Conservation (phyloP, 1,140 invertebrate species). For the Penaeus chinensis region DNA sequence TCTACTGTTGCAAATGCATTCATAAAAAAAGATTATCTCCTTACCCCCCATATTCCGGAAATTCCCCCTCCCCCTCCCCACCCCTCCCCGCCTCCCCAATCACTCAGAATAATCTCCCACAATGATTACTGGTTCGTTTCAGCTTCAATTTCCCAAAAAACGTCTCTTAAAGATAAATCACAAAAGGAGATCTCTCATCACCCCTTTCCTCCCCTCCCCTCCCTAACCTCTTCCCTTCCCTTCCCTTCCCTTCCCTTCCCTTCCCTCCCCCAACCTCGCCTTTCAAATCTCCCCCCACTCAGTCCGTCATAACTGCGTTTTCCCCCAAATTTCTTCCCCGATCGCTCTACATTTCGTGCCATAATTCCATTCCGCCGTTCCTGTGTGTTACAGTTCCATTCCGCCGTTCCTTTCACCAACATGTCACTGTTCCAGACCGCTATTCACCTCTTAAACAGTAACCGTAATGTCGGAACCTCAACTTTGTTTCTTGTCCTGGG, state of each 20-base stretch:
- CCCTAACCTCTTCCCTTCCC: neutral
- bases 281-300: no score
- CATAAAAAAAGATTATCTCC: no score
- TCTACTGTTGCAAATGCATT: no score
- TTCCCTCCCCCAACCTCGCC: neutral
- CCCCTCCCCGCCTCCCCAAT: no score
- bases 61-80: no score
- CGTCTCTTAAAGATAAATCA: no score
- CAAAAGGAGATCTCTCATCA: no score
- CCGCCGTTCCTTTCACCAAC: neutral
- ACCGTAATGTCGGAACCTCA: constrained; percentile 36
- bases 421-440: constrained; percentile 1
- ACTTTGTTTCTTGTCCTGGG: constrained; percentile 55
- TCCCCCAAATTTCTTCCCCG: neutral
- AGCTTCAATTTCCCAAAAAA: no score
- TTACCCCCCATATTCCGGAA: no score
- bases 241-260: neutral
- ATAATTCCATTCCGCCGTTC: neutral
- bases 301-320: neutral
- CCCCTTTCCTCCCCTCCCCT: no score
- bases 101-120: no score
- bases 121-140: no score
- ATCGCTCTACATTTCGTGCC: neutral
- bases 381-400: constrained; percentile 8
- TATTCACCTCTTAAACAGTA: constrained; percentile 26